Percentiles rank a stretch among this genome's conserved stretches.
Evolutionary conservation across 2,888 invertebrate species (phyloP).

Genomic region (Epinotia brunnichana): DNA sequence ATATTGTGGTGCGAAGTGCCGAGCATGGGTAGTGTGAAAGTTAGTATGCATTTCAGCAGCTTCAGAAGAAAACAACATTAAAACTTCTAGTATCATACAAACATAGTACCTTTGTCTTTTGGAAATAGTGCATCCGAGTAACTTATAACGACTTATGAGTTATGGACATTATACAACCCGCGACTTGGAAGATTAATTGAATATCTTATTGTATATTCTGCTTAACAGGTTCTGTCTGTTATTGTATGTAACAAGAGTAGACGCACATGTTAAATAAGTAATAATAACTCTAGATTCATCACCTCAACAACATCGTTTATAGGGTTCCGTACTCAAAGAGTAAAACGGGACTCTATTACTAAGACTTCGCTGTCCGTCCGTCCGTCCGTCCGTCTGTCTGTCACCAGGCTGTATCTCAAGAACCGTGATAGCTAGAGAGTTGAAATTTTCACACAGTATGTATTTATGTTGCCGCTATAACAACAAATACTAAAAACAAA

Average conservation of each 20-base stretch:
- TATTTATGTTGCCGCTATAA: no score
- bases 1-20: constrained; percentile 2
- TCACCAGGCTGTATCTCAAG: no score
- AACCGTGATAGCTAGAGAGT: no score
- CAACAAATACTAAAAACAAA: no score
- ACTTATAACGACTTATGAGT: not conserved
- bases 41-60: not conserved
- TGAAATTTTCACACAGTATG: no score
- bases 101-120: not conserved
- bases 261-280: not conserved
- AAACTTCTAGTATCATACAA: not conserved
- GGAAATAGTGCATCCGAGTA: not conserved
- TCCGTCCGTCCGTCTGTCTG: no score
- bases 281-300: no score
- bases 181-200: not conserved
- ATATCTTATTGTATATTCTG: not conserved
- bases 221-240: not conserved
- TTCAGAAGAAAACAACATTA: not conserved
- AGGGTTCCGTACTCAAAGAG: no score
- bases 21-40: not conserved
- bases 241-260: not conserved
- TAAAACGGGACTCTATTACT: no score
- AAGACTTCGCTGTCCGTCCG: no score
- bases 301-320: no score
- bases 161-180: not conserved